These are phyloP conservation scores for Eristalinus aeneus DNA, from an alignment of 2,888 invertebrate genomes.

Conservation along the genomic window DNA sequence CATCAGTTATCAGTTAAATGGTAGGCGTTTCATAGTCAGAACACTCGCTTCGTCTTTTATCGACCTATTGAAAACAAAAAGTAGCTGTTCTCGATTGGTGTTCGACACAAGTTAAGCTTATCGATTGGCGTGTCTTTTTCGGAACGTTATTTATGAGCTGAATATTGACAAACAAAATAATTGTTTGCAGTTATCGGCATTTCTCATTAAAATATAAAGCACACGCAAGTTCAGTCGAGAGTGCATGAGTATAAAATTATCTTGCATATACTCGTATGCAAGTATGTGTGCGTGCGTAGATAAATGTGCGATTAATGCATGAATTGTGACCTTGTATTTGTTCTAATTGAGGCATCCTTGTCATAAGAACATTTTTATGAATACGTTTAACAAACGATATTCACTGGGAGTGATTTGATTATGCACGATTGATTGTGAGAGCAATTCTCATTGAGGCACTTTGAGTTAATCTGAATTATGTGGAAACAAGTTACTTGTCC, in stretches of 20 bases:
- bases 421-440: neutral
- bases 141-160: neutral
- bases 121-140: neutral
- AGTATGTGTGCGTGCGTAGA: neutral
- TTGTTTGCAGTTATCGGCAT: neutral
- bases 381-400: neutral
- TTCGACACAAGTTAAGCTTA: neutral
- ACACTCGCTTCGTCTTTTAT: neutral
- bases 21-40: neutral
- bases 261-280: neutral
- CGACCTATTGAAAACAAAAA: neutral
- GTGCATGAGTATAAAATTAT: neutral
- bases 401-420: neutral
- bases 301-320: neutral
- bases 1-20: neutral
- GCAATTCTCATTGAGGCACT: neutral
- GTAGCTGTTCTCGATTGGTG: neutral
- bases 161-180: neutral
- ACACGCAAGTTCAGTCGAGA: neutral
- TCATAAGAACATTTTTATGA: neutral
- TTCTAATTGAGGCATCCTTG: neutral
- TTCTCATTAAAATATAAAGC: neutral
- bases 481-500: neutral
- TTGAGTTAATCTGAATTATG: neutral
- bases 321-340: neutral